phyloP scores from a whole-genome alignment of 2,113 vertebrate species.

The Dicentrarchus labrax region DNA sequence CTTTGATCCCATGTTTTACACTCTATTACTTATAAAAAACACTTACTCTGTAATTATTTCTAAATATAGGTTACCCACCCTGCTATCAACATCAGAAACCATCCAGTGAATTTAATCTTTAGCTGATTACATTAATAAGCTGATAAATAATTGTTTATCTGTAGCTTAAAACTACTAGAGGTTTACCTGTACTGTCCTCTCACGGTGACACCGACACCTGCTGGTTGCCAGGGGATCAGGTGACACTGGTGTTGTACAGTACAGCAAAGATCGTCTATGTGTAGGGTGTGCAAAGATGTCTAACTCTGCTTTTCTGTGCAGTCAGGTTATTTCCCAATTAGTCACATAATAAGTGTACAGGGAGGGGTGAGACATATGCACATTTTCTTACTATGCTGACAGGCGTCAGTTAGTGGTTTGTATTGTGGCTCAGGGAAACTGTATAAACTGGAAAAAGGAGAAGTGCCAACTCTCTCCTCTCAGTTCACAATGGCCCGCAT shows the following conservation, averaged over 20 bases:
- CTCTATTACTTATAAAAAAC: background rate
- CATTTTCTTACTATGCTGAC: background rate
- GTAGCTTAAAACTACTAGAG: background rate
- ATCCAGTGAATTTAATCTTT: background rate
- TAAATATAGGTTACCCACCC: too few species aligned
- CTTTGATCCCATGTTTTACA: background rate
- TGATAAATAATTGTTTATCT: background rate
- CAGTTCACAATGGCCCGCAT: background rate
- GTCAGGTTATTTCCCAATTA: background rate
- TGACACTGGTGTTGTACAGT: conserved; percentile 10
- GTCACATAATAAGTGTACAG: background rate
- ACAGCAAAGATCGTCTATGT: conserved; percentile 19
- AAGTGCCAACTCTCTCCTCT: background rate
- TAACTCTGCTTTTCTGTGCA: background rate
- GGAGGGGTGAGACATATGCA: background rate
- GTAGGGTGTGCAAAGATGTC: background rate
- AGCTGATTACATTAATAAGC: background rate
- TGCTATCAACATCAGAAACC: background rate
- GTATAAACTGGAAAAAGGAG: background rate
- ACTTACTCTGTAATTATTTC: too few species aligned
- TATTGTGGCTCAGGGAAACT: background rate
- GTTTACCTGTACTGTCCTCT: conserved; percentile 12
- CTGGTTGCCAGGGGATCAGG: conserved; percentile 68
- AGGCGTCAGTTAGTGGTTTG: background rate
- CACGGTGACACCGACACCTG: conserved; percentile 26